phyloP scores from a whole-genome alignment of 2,888 invertebrate genomes.

The Amphipyra tragopoginis region DNA sequence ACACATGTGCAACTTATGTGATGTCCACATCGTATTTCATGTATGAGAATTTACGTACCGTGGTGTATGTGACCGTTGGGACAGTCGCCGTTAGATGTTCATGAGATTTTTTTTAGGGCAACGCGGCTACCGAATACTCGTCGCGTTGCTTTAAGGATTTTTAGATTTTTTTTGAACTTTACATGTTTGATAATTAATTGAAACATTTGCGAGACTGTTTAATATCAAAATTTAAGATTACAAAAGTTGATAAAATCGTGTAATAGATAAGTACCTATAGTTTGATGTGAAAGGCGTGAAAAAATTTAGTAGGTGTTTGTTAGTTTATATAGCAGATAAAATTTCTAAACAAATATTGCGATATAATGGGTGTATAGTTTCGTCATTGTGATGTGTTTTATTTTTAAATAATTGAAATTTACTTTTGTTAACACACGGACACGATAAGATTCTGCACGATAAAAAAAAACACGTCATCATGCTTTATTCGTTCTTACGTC shows the following conservation, averaged over 20 bases:
- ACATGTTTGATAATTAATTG: too few species aligned
- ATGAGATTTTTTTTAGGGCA: not conserved
- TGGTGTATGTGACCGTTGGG: constrained; percentile 57
- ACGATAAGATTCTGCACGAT: constrained; percentile 20
- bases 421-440: not conserved
- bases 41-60: constrained; percentile 70
- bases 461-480: constrained; percentile 16
- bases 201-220: too few species aligned
- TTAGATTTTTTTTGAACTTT: too few species aligned
- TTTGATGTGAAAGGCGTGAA: not conserved
- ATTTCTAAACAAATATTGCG: too few species aligned
- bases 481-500: not conserved
- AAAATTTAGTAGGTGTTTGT: too few species aligned
- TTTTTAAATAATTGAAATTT: not conserved
- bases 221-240: too few species aligned
- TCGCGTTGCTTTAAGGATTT: too few species aligned
- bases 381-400: too few species aligned
- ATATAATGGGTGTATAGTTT: too few species aligned
- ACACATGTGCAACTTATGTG: constrained; percentile 61
- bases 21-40: constrained; percentile 62
- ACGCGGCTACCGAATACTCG: too few species aligned
- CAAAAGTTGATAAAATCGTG: too few species aligned
- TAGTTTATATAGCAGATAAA: too few species aligned
- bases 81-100: constrained; percentile 54
- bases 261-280: not conserved